Evolutionary conservation across 2,888 invertebrate genomes (phyloP).

Genomic region (Oscheius myriophilus): DNA sequence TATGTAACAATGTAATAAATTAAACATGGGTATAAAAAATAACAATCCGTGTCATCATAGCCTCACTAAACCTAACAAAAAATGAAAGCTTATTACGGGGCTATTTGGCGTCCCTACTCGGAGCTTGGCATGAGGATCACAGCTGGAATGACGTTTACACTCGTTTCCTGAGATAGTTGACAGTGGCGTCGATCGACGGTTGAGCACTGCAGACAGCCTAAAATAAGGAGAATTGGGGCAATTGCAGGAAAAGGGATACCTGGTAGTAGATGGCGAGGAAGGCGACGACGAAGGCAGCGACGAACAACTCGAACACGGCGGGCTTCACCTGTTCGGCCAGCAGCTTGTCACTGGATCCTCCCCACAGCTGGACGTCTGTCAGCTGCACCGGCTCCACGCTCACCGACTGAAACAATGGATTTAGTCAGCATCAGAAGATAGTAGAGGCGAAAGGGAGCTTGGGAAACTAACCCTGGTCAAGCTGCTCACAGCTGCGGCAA

Average conservation of each 20-base stretch:
- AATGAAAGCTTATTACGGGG: no score
- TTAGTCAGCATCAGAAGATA: no score
- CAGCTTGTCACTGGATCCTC: slow-evolving; percentile 37
- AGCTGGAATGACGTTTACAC: slow-evolving; percentile 19
- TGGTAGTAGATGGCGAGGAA: slow-evolving; percentile 82
- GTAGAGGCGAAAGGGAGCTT: no score
- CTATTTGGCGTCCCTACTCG: no score
- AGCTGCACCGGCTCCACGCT: slow-evolving; percentile 34
- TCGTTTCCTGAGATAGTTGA: slow-evolving; percentile 37
- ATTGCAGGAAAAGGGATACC: slow-evolving; percentile 4
- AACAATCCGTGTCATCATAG: background rate
- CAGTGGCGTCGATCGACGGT: slow-evolving; percentile 39
- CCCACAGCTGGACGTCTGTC: slow-evolving; percentile 42
- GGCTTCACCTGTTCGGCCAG: slow-evolving; percentile 78
- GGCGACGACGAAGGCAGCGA: slow-evolving; percentile 84
- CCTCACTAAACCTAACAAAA: background rate
- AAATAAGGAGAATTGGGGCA: slow-evolving; percentile 2
- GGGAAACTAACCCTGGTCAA: slow-evolving; percentile 8
- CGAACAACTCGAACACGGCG: slow-evolving; percentile 93
- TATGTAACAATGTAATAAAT: no score
- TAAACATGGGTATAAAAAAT: background rate
- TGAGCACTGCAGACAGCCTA: slow-evolving; percentile 39
- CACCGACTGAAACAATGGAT: slow-evolving; percentile 13
- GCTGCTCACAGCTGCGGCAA: slow-evolving; percentile 41
- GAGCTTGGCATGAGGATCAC: slow-evolving; percentile 1